Evolutionary conservation across 2,113 vertebrate species (phyloP).

Genomic region (Ia io): DNA sequence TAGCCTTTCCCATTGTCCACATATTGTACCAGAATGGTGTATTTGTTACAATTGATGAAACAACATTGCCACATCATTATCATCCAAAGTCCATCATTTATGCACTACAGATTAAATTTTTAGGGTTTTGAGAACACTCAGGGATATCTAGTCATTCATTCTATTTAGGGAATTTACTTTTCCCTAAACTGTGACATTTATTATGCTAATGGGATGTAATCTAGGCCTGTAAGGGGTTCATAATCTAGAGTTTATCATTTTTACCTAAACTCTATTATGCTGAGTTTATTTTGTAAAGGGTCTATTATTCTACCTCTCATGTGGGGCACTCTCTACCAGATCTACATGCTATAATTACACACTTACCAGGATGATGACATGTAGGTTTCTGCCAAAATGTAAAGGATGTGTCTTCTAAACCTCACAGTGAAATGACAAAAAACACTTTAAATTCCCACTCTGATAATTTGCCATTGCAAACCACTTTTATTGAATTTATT

Average conservation of each 20-base stretch:
- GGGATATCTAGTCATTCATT: background rate
- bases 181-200: background rate
- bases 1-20: no score
- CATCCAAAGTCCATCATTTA: background rate
- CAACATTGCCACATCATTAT: background rate
- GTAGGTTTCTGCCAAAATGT: constrained; percentile 5
- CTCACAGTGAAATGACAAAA: constrained; percentile 16
- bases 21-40: background rate
- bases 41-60: background rate
- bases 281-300: background rate
- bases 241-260: background rate
- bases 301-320: background rate
- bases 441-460: constrained; percentile 44
- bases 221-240: background rate
- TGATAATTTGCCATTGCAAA: constrained; percentile 31
- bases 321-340: background rate
- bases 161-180: background rate
- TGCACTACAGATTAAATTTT: background rate
- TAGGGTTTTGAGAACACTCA: background rate
- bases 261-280: background rate
- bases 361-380: background rate
- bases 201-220: background rate
- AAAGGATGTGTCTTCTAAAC: background rate
- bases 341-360: background rate
- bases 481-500: background rate